These are phyloP conservation scores for Drepana arcuata DNA, from an alignment of 1,140 invertebrate species.

Conservation along the genomic window DNA sequence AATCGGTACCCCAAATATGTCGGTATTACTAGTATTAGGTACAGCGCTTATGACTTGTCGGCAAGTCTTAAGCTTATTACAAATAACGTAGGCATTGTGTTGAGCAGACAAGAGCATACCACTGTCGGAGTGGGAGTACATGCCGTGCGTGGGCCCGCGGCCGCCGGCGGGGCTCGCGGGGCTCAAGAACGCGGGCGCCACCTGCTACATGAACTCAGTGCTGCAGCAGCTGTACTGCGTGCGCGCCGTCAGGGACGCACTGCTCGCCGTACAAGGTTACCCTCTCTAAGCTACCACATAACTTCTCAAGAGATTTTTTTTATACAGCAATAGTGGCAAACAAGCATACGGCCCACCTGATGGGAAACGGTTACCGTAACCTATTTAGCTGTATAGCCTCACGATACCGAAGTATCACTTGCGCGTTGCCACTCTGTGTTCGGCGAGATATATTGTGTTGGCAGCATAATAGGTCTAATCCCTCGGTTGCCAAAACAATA, in stretches of 20 bases:
- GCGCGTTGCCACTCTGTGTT: no score
- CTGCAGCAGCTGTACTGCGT: conserved; percentile 98
- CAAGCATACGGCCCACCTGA: no score
- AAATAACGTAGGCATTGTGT: not conserved
- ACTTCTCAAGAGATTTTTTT: not conserved
- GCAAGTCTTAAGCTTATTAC: no score
- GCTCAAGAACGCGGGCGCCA: conserved; percentile 98
- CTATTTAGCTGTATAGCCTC: no score
- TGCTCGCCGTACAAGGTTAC: conserved; percentile 79
- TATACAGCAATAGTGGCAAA: no score
- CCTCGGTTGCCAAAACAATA: no score
- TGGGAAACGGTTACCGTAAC: not conserved
- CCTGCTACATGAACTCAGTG: conserved; percentile 99
- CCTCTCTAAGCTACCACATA: not conserved
- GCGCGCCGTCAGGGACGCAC: conserved; percentile 86
- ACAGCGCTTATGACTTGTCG: no score
- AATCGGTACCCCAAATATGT: no score
- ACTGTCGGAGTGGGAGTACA: conserved; percentile 96
- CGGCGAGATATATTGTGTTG: no score
- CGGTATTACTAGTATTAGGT: no score
- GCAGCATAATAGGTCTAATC: no score
- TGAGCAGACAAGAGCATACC: conserved; percentile 80
- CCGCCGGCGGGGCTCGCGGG: conserved; percentile 94
- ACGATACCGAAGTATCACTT: no score
- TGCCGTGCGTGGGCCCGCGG: conserved; percentile 94